Percentiles rank a stretch among this genome's conserved stretches.
phyloP scores from a whole-genome alignment of 1,140 invertebrate species.

The Eciton burchellii region DNA sequence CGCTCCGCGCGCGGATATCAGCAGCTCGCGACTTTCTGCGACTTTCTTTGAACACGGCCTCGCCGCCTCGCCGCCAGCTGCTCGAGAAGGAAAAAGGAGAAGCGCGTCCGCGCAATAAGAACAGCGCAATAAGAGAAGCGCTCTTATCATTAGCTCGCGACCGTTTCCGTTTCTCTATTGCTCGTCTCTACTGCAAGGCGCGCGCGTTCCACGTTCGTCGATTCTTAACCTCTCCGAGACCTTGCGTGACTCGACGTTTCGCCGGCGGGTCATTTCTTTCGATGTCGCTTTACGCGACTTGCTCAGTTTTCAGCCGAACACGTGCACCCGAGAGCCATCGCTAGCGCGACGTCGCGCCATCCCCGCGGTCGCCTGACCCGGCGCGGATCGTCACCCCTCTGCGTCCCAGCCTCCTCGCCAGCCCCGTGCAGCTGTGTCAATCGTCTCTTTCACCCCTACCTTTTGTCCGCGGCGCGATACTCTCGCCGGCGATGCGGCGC shows the following conservation, averaged over 20 bases:
- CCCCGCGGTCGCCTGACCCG: constrained; percentile 61
- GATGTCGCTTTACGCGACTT: neutral
- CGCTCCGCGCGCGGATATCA: neutral
- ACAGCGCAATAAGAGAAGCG: no score
- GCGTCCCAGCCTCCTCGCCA: constrained; percentile 1
- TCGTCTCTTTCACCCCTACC: constrained; percentile 60
- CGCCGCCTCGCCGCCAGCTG: neutral
- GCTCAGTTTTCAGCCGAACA: neutral
- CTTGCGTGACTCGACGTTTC: neutral
- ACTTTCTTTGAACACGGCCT: no score
- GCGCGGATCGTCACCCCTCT: constrained; percentile 32
- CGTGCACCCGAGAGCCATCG: constrained; percentile 39
- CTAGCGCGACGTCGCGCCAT: constrained; percentile 41
- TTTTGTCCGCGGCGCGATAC: constrained; percentile 52
- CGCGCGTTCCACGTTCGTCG: no score
- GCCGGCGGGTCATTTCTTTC: neutral
- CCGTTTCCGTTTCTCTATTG: no score
- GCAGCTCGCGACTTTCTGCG: no score
- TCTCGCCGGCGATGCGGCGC: constrained; percentile 22
- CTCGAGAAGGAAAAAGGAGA: neutral
- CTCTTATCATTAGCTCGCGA: no score
- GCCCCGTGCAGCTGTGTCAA: constrained; percentile 39
- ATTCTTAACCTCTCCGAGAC: no score
- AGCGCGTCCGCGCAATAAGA: no score
- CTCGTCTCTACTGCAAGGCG: no score